These are phyloP conservation scores for Nothoprocta perdicaria DNA, from an alignment of 2,113 vertebrate genomes.

Conservation along the genomic window DNA sequence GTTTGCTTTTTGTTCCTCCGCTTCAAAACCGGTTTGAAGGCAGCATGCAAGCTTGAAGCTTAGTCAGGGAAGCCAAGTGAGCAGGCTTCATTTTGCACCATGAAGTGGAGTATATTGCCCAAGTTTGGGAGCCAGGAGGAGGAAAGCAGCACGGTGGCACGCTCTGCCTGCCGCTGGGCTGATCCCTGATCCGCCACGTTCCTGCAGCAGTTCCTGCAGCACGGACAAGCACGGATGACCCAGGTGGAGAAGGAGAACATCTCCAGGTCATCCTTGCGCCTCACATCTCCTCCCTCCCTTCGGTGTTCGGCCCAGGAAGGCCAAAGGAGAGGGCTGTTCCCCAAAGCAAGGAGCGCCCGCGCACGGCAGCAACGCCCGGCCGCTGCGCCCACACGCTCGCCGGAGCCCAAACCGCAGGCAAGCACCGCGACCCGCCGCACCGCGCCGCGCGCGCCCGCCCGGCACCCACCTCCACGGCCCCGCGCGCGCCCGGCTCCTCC, in stretches of 20 bases:
- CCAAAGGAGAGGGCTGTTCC: background rate
- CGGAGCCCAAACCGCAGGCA: background rate
- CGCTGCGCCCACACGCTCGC: background rate
- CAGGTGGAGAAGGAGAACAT: rapidly evolving
- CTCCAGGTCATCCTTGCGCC: background rate
- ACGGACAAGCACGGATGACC: background rate
- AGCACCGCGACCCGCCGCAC: background rate
- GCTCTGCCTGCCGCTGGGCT: background rate
- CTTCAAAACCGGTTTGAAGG: constrained; percentile 12
- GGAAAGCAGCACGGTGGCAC: background rate
- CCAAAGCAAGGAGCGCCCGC: too few species aligned
- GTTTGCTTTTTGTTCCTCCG: background rate
- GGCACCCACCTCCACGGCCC: background rate
- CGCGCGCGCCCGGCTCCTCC: background rate
- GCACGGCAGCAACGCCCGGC: background rate
- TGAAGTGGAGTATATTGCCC: background rate
- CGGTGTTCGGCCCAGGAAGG: background rate
- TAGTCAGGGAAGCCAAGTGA: background rate
- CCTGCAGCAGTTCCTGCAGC: background rate
- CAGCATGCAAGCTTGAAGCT: background rate
- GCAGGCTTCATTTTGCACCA: background rate
- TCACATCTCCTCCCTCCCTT: background rate
- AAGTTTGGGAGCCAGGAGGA: background rate
- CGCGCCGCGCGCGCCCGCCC: too few species aligned
- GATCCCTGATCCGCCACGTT: background rate